A percentile compares a stretch with the other conserved stretches of the same genome.
These are phyloP conservation scores for Aromia moschata DNA, from an alignment of 2,888 invertebrate species.

Conservation along the genomic window DNA sequence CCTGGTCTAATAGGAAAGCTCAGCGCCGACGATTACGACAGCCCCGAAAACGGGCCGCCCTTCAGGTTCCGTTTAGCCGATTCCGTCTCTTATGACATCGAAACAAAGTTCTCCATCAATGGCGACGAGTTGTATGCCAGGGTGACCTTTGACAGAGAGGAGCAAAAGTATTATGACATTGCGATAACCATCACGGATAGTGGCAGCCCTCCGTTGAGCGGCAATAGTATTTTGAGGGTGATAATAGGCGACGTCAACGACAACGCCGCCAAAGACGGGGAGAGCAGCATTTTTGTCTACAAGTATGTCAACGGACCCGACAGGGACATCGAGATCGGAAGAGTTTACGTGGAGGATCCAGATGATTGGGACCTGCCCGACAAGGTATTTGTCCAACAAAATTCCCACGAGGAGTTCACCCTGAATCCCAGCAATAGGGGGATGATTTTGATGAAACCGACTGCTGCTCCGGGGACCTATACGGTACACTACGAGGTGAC, in stretches of 20 bases:
- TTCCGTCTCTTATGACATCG: constrained; percentile 74
- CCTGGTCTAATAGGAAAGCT: constrained; percentile 71
- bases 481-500: constrained; percentile 77
- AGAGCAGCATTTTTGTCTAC: constrained; percentile 92
- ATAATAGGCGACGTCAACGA: constrained; percentile 96
- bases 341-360: constrained; percentile 91
- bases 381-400: constrained; percentile 77
- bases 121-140: constrained; percentile 74
- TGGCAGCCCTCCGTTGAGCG: constrained; percentile 77
- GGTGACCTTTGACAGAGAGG: constrained; percentile 85
- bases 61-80: constrained; percentile 78
- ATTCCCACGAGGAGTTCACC: constrained; percentile 72
- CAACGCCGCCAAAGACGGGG: constrained; percentile 87
- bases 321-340: constrained; percentile 85
- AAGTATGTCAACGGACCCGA: constrained; percentile 86
- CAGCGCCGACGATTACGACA: constrained; percentile 83
- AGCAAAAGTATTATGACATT: constrained; percentile 85
- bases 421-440: constrained; percentile 78
- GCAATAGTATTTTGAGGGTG: constrained; percentile 84
- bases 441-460: constrained; percentile 86
- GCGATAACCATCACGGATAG: constrained; percentile 91
- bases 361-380: constrained; percentile 98
- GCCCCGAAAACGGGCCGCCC: constrained; percentile 85
- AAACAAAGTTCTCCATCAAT: constrained; percentile 75
- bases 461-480: constrained; percentile 80